Conservation (phyloP, 1,140 invertebrate species). For the Drosophila nigromelanica region DNA sequence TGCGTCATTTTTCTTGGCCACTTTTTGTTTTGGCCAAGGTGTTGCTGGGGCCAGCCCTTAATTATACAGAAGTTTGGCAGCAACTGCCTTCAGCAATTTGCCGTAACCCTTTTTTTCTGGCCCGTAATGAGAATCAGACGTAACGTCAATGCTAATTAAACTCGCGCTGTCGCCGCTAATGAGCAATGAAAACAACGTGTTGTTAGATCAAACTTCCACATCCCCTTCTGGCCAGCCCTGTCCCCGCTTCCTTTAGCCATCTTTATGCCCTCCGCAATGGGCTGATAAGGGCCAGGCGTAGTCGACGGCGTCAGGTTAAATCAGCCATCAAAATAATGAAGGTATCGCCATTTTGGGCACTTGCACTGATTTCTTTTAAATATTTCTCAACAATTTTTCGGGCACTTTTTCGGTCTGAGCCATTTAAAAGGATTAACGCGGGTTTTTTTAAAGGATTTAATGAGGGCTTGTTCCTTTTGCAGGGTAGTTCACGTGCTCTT, state of each 20-base stretch:
- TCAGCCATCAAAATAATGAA: constrained; percentile 80
- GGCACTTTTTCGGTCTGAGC: constrained; percentile 53
- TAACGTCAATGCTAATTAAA: constrained; percentile 79
- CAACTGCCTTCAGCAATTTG: constrained; percentile 72
- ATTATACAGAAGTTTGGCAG: constrained; percentile 38
- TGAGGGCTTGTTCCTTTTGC: constrained; percentile 13
- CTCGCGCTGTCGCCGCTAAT: constrained; percentile 81
- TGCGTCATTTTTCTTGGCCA: constrained; percentile 70
- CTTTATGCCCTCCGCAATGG: constrained; percentile 43
- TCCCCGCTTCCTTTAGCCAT: not conserved
- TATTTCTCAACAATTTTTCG: constrained; percentile 70
- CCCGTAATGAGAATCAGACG: constrained; percentile 52
- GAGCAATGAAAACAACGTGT: constrained; percentile 83
- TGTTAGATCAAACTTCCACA: constrained; percentile 34
- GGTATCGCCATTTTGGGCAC: constrained; percentile 37
- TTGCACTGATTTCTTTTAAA: constrained; percentile 72
- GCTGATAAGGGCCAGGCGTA: constrained; percentile 59
- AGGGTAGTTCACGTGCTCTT: constrained; percentile 43
- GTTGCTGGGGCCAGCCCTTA: constrained; percentile 32
- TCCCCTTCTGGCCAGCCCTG: not conserved
- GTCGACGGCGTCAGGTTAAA: constrained; percentile 68
- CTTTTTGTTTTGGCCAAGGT: constrained; percentile 48
- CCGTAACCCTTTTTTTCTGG: constrained; percentile 57
- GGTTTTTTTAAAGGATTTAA: constrained; percentile 57
- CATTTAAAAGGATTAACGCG: constrained; percentile 73